phyloP scores from a whole-genome alignment of 2,113 vertebrate species.

The Microcebus murinus region DNA sequence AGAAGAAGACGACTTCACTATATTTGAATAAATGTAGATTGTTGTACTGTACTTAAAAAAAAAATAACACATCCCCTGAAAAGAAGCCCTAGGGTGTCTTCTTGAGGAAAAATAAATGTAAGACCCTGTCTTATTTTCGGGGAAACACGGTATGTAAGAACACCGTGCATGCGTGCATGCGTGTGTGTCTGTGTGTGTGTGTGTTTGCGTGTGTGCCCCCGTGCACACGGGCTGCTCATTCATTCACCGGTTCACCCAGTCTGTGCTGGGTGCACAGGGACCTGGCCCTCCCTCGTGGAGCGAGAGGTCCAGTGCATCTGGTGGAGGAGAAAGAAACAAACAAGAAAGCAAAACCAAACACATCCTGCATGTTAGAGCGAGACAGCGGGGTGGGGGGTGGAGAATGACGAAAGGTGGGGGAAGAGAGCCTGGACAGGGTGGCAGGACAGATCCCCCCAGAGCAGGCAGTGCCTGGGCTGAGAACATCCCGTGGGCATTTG shows the following conservation, averaged over 20 bases:
- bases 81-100: too few species aligned
- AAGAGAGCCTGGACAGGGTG: not conserved
- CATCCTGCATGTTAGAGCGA: not conserved
- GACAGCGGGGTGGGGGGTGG: too few species aligned
- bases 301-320: rapidly evolving
- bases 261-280: too few species aligned
- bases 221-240: not conserved
- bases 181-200: too few species aligned
- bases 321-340: not conserved
- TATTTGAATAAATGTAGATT: too few species aligned
- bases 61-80: too few species aligned
- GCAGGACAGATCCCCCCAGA: not conserved
- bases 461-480: rapidly evolving
- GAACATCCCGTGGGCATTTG: not conserved
- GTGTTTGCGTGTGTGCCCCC: too few species aligned
- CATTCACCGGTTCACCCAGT: too few species aligned
- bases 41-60: too few species aligned
- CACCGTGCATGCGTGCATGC: rapidly evolving
- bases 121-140: too few species aligned
- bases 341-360: not conserved
- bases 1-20: too few species aligned
- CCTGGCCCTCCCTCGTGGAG: not conserved
- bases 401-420: rapidly evolving
- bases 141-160: not conserved
- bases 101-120: too few species aligned